These are phyloP conservation scores for Papilio aristodemus DNA, from an alignment of 1,140 invertebrate genomes.

Conservation along the genomic window DNA sequence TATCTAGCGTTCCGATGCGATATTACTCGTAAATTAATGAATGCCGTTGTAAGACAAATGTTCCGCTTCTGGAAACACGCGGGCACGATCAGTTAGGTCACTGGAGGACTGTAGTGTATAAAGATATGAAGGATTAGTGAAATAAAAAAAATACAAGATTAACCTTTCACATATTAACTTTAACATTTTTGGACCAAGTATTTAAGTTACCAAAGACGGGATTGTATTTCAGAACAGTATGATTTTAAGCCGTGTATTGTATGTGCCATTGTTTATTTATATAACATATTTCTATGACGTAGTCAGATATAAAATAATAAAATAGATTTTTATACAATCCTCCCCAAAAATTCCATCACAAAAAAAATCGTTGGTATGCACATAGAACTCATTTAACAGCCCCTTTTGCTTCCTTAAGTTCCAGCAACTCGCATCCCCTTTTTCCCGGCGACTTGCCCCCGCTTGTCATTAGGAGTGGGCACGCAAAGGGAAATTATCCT, in stretches of 20 bases:
- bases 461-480: constrained; percentile 71
- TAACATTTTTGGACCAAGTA: no score
- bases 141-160: constrained; percentile 15
- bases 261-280: no score
- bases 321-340: no score
- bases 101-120: constrained; percentile 38
- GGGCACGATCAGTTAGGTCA: constrained; percentile 39
- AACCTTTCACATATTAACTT: no score
- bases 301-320: no score
- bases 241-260: no score
- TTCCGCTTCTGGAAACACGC: constrained; percentile 55
- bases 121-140: neutral
- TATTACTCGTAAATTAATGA: constrained; percentile 69
- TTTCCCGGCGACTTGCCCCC: constrained; percentile 26
- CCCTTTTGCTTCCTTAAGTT: constrained; percentile 39
- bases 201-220: no score
- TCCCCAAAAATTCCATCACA: neutral
- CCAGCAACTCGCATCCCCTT: constrained; percentile 34
- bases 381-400: neutral
- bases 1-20: constrained; percentile 52
- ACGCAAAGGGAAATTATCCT: constrained; percentile 79
- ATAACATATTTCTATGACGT: no score
- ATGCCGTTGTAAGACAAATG: constrained; percentile 68
- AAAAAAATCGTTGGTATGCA: constrained; percentile 27
- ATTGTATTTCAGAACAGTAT: no score